A percentile compares a stretch with the other conserved stretches of the same genome.
Evolutionary conservation across 1,140 invertebrate genomes (phyloP).

Genomic region (Drosophila grimshawi): DNA sequence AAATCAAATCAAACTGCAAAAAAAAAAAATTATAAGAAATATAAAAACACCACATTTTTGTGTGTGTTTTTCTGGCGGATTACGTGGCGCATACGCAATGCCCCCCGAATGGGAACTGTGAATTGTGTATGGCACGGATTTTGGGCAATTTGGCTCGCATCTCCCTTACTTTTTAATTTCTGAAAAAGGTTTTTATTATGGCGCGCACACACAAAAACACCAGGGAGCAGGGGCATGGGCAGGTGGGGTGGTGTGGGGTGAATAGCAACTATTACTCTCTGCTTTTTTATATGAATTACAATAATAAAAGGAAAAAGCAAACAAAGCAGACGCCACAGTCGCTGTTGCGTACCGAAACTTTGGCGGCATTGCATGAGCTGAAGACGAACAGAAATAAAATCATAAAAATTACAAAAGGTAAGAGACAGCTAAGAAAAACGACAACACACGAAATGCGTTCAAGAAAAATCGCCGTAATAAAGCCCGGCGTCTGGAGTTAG

Average conservation of each 20-base stretch:
- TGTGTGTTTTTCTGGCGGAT: constrained; percentile 16
- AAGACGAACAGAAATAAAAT: constrained; percentile 63
- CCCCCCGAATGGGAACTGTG: constrained; percentile 15
- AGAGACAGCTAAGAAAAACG: constrained; percentile 47
- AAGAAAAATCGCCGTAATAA: constrained; percentile 82
- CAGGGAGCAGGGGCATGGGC: constrained; percentile 9
- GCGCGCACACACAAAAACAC: constrained; percentile 42
- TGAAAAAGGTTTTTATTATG: constrained; percentile 77
- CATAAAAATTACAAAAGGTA: constrained; percentile 83
- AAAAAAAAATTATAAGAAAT: too few species aligned
- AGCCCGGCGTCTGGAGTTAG: constrained; percentile 59
- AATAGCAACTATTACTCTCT: constrained; percentile 42
- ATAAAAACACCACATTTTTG: background rate
- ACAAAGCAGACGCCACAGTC: constrained; percentile 35
- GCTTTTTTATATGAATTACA: constrained; percentile 74
- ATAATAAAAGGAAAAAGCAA: constrained; percentile 68
- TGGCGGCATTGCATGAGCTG: constrained; percentile 28
- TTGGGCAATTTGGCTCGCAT: constrained; percentile 52
- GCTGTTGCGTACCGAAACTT: constrained; percentile 56
- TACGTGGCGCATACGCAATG: constrained; percentile 50
- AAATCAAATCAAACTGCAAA: constrained; percentile 60
- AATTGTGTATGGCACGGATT: constrained; percentile 56
- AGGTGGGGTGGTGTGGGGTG: background rate
- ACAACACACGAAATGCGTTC: constrained; percentile 75
- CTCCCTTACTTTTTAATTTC: constrained; percentile 71